Base-by-base conservation (phyloP, 2,797 vertebrate genomes). In the Tachyglossus aculeatus region DNA sequence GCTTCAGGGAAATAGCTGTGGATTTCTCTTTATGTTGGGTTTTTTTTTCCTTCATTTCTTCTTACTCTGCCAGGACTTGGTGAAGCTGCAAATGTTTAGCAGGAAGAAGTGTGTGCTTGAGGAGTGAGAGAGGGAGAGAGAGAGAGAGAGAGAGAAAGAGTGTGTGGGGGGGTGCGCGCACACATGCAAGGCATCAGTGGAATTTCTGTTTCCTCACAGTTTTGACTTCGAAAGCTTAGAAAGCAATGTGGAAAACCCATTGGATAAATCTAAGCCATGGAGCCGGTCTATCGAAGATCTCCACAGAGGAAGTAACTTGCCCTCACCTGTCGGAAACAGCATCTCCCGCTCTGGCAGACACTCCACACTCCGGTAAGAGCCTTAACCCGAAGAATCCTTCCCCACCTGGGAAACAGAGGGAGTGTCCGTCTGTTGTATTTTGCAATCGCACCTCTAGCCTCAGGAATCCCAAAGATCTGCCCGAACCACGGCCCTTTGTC, bases 211-310 rank as follows among this genome's bases (percentile, higher is more conserved):
- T 43, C 71, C 60, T 78, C 60, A 58, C 81, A 98, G 97, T 31
- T 98, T 98, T 88, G 97, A 98, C 82, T 96, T 95, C 1, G 97
- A 98, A 56, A 94, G 93, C 58, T 80, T 94, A 22, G 97, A 98
- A 74, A 91, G 86, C 24, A 91, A 93, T 1, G 91, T 96, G 54
- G 97, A 98, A 55, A 94, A 90, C 13, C 95, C 95, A 0, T 92
- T 97, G 64, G 97, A 98, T 67, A 98, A 96, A 44, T 88, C 91
- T 24, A 94, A 92, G 61, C 96, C 96, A 8, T 98, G 97, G 97
- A 98, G 97, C 69, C 88, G 97, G 8, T 98, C 97, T 24, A 98
- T 98, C 2, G 97, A 98, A 86, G 97, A 98, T 88, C 93, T 98
- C 80, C 97, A 98, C 78, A 91, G 97, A 16, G 97, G 97, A 84